phyloP scores from a whole-genome alignment of 2,113 vertebrate genomes.

The Syngnathoides biaculeatus region DNA sequence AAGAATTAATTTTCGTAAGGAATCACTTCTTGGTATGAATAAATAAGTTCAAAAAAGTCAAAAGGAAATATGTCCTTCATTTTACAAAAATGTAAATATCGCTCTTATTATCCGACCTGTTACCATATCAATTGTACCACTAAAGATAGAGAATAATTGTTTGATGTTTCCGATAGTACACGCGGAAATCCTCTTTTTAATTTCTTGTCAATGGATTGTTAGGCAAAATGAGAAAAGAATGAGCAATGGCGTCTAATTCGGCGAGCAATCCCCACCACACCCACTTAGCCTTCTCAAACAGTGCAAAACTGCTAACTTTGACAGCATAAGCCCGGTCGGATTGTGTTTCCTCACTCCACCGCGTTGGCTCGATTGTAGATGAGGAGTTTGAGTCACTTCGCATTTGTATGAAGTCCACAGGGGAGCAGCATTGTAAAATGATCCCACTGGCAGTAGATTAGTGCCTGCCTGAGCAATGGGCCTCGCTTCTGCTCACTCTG shows the following conservation, averaged over 20 bases:
- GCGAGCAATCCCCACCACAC: not conserved
- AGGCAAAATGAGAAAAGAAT: conserved; percentile 25
- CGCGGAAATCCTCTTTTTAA: not conserved
- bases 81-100: too few species aligned
- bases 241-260: conserved; percentile 11
- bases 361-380: conserved; percentile 43
- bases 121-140: not conserved
- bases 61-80: too few species aligned
- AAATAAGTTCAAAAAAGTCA: too few species aligned
- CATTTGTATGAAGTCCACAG: conserved; percentile 41
- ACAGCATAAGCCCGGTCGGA: conserved; percentile 39
- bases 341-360: conserved; percentile 21
- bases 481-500: conserved; percentile 41
- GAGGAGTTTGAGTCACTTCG: conserved; percentile 38
- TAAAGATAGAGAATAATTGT: not conserved
- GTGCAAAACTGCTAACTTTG: conserved; percentile 32
- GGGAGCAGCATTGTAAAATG: conserved; percentile 39
- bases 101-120: too few species aligned
- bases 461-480: conserved; percentile 36
- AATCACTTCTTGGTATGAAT: too few species aligned
- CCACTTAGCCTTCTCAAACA: conserved; percentile 36
- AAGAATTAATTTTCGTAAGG: too few species aligned
- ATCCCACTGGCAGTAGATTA: conserved; percentile 46
- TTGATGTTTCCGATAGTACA: not conserved
- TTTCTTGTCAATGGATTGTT: not conserved